Conservation (phyloP, 2,113 vertebrate genomes). For the Crotalus viridis region DNA sequence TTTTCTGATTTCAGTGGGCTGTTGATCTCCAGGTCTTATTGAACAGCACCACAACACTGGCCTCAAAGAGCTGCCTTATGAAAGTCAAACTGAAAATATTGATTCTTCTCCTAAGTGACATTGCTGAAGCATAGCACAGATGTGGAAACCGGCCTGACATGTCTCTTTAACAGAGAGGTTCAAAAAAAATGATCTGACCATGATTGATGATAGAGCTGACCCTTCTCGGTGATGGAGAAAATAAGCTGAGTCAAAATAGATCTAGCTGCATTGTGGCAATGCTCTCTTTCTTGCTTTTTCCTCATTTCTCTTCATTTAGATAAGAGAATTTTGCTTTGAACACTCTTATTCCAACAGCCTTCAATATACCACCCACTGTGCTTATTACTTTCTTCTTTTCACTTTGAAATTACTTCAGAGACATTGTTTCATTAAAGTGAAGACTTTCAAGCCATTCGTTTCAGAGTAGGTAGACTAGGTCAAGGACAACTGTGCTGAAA, state of each 20-base stretch:
- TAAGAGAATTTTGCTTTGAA: slow-evolving; percentile 59
- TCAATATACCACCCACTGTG: slow-evolving; percentile 58
- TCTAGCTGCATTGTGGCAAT: slow-evolving; percentile 22
- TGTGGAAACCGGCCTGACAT: slow-evolving; percentile 58
- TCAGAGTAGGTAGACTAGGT: slow-evolving; percentile 22
- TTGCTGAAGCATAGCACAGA: slow-evolving; percentile 40
- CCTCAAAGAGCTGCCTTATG: slow-evolving; percentile 46
- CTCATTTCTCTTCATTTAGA: slow-evolving; percentile 69
- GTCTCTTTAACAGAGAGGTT: slow-evolving; percentile 45
- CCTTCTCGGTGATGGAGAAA: slow-evolving; percentile 57
- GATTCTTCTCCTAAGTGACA: slow-evolving; percentile 44
- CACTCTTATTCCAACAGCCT: slow-evolving; percentile 52
- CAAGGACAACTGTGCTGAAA: slow-evolving; percentile 51
- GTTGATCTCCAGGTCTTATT: slow-evolving; percentile 38
- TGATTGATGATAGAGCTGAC: slow-evolving; percentile 61
- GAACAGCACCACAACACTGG: neutral
- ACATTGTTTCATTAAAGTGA: slow-evolving; percentile 41
- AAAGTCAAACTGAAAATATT: slow-evolving; percentile 40
- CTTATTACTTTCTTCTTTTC: slow-evolving; percentile 61
- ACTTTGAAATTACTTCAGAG: slow-evolving; percentile 60
- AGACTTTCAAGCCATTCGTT: slow-evolving; percentile 26
- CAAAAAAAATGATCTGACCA: slow-evolving; percentile 50
- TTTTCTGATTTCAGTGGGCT: slow-evolving; percentile 6
- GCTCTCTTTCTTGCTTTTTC: slow-evolving; percentile 35
- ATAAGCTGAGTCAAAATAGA: slow-evolving; percentile 58